Conservation (phyloP, 2,797 vertebrate genomes). For the Lithobates pipiens region DNA sequence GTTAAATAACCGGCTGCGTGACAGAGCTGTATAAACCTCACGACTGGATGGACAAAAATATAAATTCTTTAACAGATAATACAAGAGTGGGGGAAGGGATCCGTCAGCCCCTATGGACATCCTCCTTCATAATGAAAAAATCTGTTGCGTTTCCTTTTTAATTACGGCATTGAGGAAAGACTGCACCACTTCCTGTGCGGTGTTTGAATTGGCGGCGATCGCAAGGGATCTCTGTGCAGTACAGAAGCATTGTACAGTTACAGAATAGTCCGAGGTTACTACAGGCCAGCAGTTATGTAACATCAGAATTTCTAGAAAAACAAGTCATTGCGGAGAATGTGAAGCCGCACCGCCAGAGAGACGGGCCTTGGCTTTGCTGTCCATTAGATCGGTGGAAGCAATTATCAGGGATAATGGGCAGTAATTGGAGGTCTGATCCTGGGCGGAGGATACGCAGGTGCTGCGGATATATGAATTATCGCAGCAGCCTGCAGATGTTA, state of each 20-base stretch:
- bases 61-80: no score
- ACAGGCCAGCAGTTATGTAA: slow-evolving; percentile 5
- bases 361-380: neutral
- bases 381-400: neutral
- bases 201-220: no score
- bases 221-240: no score
- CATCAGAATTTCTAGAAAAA: slow-evolving; percentile 4
- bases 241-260: neutral
- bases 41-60: no score
- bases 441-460: no score
- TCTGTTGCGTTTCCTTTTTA: neutral
- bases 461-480: no score
- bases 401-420: neutral
- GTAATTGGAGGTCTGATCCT: slow-evolving; percentile 1
- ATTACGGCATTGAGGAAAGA: neutral
- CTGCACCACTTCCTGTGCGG: neutral
- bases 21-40: no score
- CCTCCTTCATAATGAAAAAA: no score
- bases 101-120: no score
- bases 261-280: neutral
- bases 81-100: no score
- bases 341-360: neutral
- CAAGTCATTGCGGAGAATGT: neutral
- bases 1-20: no score
- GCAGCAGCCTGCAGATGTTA: no score